Evolutionary conservation across 2,113 vertebrate species (phyloP), one percentile per base, ranked within the genome.

Genomic region (Oncorhynchus mykiss): DNA sequence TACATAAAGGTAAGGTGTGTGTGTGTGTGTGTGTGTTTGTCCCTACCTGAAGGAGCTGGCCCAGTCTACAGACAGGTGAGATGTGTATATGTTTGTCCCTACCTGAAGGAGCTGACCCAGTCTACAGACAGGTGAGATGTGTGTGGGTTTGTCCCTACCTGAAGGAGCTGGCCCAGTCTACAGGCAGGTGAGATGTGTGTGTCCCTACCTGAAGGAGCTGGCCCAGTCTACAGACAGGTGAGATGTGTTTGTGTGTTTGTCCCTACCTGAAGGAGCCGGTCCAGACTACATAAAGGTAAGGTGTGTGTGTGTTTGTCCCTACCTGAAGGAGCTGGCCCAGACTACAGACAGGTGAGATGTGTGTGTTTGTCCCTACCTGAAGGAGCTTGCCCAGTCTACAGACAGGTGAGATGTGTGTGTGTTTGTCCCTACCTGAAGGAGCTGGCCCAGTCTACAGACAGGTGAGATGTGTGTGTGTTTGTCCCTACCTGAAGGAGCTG

Each of bases 361-460:
- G 31, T 60, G 12, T 67, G 66, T 67, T 6, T 60, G 48, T 49
- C 1, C 48, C 48, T 9, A 12, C 48, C 9, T 49, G 48, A 12
- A 49, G 48, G 48, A 49, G 48, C 48, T 49, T 9, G 48, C 48
- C 48, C 48, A 49, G 48, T 0, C 48, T 13, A 49, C 48, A 11
- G 48, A 49, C 48, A 13, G 7, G 48, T 49, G 48, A 11, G 48
- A 24, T 24, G 9, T 49, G 12, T 51, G 49, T 49, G 49, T 51
- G 49, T 51, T 2, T 51, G 49, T 51, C 0, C 49, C 4, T 86
- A 91, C 91, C 91, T 96, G 85, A 98, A 98, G 85, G 96, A 96
- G 90, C 96, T 97, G 73, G 94, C 94, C 98, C 98, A 99, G 74
- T 92, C 93, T 12, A 98, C 96, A 0, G 94, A 95, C 78, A 93